phyloP scores from a whole-genome alignment of 2,888 invertebrate species.

The Lycaena phlaeas region DNA sequence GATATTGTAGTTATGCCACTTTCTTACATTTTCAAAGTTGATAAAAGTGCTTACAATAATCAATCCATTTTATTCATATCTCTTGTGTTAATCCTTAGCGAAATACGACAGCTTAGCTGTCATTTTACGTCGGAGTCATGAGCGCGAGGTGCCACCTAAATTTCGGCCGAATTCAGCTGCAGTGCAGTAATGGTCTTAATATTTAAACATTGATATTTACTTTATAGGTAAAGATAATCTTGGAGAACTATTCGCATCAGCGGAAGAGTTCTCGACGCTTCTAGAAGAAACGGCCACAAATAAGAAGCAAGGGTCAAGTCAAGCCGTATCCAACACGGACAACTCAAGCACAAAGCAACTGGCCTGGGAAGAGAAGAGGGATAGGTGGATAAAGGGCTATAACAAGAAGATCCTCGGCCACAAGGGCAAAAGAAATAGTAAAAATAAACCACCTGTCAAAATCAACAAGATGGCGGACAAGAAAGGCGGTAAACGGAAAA shows the following conservation, averaged over 20 bases:
- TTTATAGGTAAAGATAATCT: slow-evolving; percentile 62
- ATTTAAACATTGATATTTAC: too few species aligned
- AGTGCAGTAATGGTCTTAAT: too few species aligned
- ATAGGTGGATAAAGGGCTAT: slow-evolving; percentile 75
- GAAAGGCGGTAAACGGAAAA: slow-evolving; percentile 41
- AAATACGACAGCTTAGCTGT: too few species aligned
- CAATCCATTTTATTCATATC: too few species aligned
- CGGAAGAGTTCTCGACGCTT: slow-evolving; percentile 90
- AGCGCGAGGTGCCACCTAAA: too few species aligned
- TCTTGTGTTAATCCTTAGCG: too few species aligned
- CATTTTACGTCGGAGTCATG: too few species aligned
- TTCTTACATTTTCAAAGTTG: too few species aligned
- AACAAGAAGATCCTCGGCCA: slow-evolving; percentile 58
- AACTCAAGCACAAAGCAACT: slow-evolving; percentile 85
- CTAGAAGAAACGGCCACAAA: slow-evolving; percentile 86
- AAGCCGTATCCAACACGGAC: slow-evolving; percentile 81
- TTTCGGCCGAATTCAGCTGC: too few species aligned
- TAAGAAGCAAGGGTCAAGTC: slow-evolving; percentile 75
- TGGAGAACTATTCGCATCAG: slow-evolving; percentile 83
- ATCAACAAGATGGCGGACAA: slow-evolving; percentile 32
- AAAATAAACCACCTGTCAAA: slow-evolving; percentile 21
- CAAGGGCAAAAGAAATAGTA: slow-evolving; percentile 27
- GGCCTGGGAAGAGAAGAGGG: slow-evolving; percentile 85
- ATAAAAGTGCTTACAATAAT: too few species aligned
- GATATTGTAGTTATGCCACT: too few species aligned